Conservation (phyloP, 2,888 invertebrate genomes). For the Odontomyia ornata region DNA sequence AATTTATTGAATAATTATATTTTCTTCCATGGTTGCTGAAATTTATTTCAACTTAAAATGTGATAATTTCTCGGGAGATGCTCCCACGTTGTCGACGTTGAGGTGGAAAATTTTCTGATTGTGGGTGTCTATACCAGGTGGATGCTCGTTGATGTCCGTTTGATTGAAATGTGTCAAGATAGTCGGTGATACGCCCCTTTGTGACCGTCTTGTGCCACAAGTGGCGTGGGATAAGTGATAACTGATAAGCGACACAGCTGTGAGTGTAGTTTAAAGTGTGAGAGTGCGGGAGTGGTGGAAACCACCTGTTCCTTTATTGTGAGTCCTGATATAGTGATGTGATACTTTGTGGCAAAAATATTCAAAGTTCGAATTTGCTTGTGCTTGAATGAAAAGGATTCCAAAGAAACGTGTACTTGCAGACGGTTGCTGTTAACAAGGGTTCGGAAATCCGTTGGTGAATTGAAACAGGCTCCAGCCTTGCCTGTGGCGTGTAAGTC, state of each 20-base stretch:
- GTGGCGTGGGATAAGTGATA: background rate
- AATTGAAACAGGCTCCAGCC: no score
- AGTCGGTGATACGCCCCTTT: background rate
- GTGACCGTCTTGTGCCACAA: background rate
- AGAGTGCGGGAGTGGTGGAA: background rate
- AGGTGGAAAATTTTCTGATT: background rate
- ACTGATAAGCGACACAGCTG: background rate
- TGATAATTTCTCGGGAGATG: background rate
- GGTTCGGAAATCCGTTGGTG: no score
- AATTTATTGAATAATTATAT: no score
- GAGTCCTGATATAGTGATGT: background rate
- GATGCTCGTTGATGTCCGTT: constrained; percentile 1
- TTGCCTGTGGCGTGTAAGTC: background rate
- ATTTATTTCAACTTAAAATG: background rate
- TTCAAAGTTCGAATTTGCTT: background rate
- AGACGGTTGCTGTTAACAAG: background rate
- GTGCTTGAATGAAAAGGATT: no score
- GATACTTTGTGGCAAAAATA: background rate
- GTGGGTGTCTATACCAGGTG: background rate
- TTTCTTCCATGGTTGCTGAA: no score
- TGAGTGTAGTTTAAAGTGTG: background rate
- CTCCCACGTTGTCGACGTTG: background rate
- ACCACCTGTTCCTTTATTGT: constrained; percentile 6
- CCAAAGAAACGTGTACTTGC: background rate
- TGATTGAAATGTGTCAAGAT: background rate